phyloP scores from a whole-genome alignment of 1,140 invertebrate genomes.

The Aphaenogaster ashmeadi region DNA sequence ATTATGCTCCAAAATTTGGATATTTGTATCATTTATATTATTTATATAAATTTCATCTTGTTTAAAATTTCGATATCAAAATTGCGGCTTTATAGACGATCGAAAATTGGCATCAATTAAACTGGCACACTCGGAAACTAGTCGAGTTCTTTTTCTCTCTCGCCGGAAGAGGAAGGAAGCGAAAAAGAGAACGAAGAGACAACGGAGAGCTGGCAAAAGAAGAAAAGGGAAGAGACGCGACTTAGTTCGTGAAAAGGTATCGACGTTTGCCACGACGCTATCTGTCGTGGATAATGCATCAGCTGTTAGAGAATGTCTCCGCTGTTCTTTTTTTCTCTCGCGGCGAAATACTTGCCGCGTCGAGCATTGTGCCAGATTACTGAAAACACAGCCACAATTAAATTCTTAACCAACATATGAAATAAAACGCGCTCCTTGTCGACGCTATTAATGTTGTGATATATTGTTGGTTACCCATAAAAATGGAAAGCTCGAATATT shows the following conservation, averaged over 20 bases:
- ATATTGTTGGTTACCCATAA: too few species aligned
- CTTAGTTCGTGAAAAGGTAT: constrained; percentile 72
- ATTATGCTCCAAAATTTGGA: background rate
- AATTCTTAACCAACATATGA: constrained; percentile 32
- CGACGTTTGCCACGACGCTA: constrained; percentile 76
- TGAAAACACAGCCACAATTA: constrained; percentile 34
- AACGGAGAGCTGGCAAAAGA: constrained; percentile 4
- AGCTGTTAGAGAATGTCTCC: constrained; percentile 70
- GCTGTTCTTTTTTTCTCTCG: constrained; percentile 14
- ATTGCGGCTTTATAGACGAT: background rate
- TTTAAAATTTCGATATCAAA: background rate
- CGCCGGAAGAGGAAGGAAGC: background rate
- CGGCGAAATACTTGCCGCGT: constrained; percentile 32
- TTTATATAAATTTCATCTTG: background rate
- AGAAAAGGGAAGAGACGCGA: constrained; percentile 60
- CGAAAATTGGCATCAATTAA: constrained; percentile 40
- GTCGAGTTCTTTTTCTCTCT: constrained; percentile 6
- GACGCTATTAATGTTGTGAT: background rate
- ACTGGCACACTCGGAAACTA: constrained; percentile 21
- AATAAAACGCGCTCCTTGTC: background rate
- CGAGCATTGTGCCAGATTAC: constrained; percentile 30
- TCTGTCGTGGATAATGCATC: constrained; percentile 78
- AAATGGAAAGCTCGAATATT: constrained; percentile 33
- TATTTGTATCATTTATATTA: background rate
- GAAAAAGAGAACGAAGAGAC: constrained; percentile 35